phyloP scores from a whole-genome alignment of 1,140 invertebrate species.

The Diabrotica undecimpunctata region DNA sequence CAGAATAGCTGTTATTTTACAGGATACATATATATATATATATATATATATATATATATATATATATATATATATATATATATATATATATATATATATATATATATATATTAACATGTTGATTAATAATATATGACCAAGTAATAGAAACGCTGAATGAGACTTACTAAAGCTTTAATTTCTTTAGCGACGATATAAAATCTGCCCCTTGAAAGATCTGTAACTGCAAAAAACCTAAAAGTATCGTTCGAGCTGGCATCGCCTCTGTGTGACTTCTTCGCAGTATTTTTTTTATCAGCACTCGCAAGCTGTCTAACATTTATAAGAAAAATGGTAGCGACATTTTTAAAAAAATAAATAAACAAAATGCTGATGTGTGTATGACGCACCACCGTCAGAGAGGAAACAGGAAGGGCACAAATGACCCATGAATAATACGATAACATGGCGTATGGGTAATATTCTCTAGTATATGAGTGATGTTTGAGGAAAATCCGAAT shows the following conservation, averaged over 20 bases:
- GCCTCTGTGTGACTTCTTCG: background rate
- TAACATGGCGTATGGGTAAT: background rate
- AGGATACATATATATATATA: no score
- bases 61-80: no score
- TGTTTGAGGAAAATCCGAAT: background rate
- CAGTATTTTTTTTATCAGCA: background rate
- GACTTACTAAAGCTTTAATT: no score
- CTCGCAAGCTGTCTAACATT: background rate
- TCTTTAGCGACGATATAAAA: no score
- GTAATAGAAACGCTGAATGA: no score
- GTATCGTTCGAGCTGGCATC: background rate
- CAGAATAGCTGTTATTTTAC: no score
- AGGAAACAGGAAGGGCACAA: background rate
- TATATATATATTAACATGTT: no score
- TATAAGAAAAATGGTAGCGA: background rate
- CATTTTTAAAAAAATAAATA: background rate
- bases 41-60: no score
- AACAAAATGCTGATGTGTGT: slow-evolving; percentile 1
- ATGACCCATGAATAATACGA: background rate
- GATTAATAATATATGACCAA: no score
- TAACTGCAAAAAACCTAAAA: no score
- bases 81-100: no score
- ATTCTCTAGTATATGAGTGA: background rate
- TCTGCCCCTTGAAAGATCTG: no score
- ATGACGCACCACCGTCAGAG: background rate